phyloP scores from a whole-genome alignment of 2,797 vertebrate genomes.

The Poecilia picta region DNA sequence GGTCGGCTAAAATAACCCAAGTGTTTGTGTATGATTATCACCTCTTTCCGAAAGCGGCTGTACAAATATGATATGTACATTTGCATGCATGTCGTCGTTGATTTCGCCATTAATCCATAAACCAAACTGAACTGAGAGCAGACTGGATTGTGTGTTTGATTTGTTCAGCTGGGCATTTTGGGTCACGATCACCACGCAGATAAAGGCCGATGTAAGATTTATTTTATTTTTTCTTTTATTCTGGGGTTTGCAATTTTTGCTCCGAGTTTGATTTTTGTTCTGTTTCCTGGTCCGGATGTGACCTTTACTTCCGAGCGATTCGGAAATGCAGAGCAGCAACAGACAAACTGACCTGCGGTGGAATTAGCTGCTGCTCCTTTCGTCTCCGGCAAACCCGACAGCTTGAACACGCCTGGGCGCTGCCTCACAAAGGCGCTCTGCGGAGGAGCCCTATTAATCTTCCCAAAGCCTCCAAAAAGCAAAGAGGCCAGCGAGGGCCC shows the following conservation, averaged over 20 bases:
- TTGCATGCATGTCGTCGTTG: slow-evolving; percentile 69
- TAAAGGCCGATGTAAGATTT: slow-evolving; percentile 26
- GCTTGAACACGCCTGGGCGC: slow-evolving; percentile 83
- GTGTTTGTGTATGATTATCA: slow-evolving; percentile 72
- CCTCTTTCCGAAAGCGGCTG: slow-evolving; percentile 67
- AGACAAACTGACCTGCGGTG: slow-evolving; percentile 78
- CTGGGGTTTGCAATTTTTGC: not conserved
- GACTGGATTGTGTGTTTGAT: slow-evolving; percentile 62
- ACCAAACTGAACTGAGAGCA: slow-evolving; percentile 68
- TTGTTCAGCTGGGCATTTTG: slow-evolving; percentile 71
- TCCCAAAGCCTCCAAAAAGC: slow-evolving; percentile 78
- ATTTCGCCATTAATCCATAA: slow-evolving; percentile 75
- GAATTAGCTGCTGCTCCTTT: slow-evolving; percentile 80
- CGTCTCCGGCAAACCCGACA: slow-evolving; percentile 76
- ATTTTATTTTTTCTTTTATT: not conserved
- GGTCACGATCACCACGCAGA: slow-evolving; percentile 25
- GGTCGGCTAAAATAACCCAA: slow-evolving; percentile 47
- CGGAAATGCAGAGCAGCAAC: slow-evolving; percentile 71
- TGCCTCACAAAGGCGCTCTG: slow-evolving; percentile 76
- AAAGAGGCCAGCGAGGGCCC: slow-evolving; percentile 66
- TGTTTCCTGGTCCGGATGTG: slow-evolving; percentile 53
- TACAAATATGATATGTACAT: slow-evolving; percentile 77
- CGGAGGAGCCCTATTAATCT: slow-evolving; percentile 82
- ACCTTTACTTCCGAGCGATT: slow-evolving; percentile 69
- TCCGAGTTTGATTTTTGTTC: not conserved